Percentiles rank a stretch among this genome's conserved stretches.
Conservation (phyloP, 1,140 invertebrate species). For the Drosophila guanche region DNA sequence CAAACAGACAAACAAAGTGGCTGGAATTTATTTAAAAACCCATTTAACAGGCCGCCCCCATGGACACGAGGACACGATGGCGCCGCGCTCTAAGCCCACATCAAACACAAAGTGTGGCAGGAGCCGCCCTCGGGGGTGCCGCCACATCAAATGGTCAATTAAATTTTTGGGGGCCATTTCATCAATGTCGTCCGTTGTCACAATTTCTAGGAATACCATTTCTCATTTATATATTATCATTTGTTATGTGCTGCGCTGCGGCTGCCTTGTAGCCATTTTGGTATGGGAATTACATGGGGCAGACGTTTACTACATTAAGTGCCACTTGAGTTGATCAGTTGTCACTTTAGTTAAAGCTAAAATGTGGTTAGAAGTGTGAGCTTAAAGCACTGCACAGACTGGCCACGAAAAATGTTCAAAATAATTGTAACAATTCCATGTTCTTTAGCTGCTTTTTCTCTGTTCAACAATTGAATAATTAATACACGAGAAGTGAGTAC, state of each 20-base stretch:
- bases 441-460: too few species aligned
- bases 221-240: slow-evolving; percentile 53
- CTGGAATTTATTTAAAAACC: slow-evolving; percentile 79
- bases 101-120: slow-evolving; percentile 46
- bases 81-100: slow-evolving; percentile 66
- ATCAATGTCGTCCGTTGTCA: slow-evolving; percentile 64
- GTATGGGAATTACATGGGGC: neutral
- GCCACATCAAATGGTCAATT: slow-evolving; percentile 74
- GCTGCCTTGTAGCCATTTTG: slow-evolving; percentile 7
- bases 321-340: too few species aligned
- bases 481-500: slow-evolving; percentile 39
- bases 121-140: slow-evolving; percentile 31
- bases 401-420: too few species aligned
- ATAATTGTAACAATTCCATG: too few species aligned
- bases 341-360: too few species aligned
- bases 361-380: too few species aligned
- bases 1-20: slow-evolving; percentile 71
- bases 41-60: slow-evolving; percentile 60
- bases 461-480: slow-evolving; percentile 46
- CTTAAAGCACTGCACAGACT: too few species aligned
- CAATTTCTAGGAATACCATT: slow-evolving; percentile 52
- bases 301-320: too few species aligned
- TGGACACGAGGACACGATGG: slow-evolving; percentile 19
- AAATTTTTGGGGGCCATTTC: slow-evolving; percentile 66
- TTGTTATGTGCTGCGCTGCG: slow-evolving; percentile 15